Evolutionary conservation across 2,797 vertebrate species (phyloP), one percentile per base, ranked within the genome.

Genomic region (Geotrypetes seraphini): DNA sequence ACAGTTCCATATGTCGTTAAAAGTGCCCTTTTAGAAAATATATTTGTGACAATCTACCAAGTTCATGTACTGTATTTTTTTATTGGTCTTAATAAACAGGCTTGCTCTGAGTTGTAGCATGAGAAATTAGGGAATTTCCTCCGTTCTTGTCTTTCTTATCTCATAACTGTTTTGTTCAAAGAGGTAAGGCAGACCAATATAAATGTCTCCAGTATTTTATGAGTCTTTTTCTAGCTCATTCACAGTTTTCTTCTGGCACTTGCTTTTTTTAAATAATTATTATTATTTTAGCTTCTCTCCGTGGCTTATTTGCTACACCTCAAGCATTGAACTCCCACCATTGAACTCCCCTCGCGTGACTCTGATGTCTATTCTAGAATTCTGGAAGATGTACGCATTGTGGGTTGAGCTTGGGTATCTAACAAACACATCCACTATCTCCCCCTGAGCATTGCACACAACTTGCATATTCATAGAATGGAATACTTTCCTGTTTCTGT

Each of bases 101-200:
- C 72, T 76, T 55, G 50, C 68, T 69, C 11, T 13, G 51, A 70
- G 66, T 65, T 65, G 53, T 66, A 60, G 46, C 3, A 37, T 77
- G 71, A 83, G 76, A 81, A 81, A 80, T 66, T 74, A 76, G 73
- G 73, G 75, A 76, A 71, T 79, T 74, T 71, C 58, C 80, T 58
- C 49, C 47, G 45, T 71, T 70, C 59, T 46, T 67, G 65, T 65
- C 56, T 71, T 71, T 70, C 69, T 84, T 81, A 81, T 78, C 79
- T 75, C 66, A 56, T 82, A 79, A 83, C 75, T 82, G 79, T 80
- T 81, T 82, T 83, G 73, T 79, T 76, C 75, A 50, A 57, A 74
- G 71, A 70, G 59, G 61, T 61, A 70, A 64, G 57, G 57, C 45
- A 77, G 56, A 65, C 67, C 68, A 57, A 31, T 73, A 73, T 71